phyloP scores from a whole-genome alignment of 2,888 invertebrate species.

The Acronicta aceris region DNA sequence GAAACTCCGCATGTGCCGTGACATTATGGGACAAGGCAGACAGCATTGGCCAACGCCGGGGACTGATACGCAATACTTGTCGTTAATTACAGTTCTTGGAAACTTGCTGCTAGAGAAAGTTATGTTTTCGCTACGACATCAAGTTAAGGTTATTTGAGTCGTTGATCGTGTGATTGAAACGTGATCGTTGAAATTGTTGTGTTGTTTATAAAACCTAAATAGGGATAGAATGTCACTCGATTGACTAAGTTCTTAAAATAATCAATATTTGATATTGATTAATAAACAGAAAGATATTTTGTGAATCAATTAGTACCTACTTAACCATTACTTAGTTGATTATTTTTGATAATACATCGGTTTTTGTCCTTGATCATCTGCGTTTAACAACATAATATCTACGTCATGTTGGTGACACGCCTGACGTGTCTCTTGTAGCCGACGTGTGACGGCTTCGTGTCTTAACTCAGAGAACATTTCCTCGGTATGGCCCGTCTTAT shows the following conservation, averaged over 20 bases:
- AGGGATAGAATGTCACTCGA: conserved; percentile 25
- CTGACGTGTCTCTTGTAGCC: neutral
- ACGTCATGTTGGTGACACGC: neutral
- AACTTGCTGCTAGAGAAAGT: conserved; percentile 48
- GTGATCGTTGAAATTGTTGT: conserved; percentile 25
- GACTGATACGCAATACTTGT: conserved; percentile 41
- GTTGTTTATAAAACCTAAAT: conserved; percentile 39
- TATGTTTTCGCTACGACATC: conserved; percentile 23
- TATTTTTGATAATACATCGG: no score
- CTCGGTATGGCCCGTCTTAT: conserved; percentile 30
- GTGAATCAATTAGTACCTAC: no score
- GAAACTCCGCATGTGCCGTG: conserved; percentile 20
- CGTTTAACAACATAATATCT: neutral
- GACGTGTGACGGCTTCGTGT: conserved; percentile 19
- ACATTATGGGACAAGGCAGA: conserved; percentile 52
- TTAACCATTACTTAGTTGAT: no score
- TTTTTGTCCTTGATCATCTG: no score
- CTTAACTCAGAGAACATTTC: conserved; percentile 31
- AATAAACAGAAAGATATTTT: no score
- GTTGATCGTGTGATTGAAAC: conserved; percentile 19
- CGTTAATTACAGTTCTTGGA: conserved; percentile 38
- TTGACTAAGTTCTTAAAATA: neutral
- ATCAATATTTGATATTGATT: no score
- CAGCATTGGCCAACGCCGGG: conserved; percentile 44
- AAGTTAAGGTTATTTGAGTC: conserved; percentile 22